Percentiles rank a stretch among this genome's conserved stretches.
Conservation (phyloP, 2,888 invertebrate species). For the Seira ritae region DNA sequence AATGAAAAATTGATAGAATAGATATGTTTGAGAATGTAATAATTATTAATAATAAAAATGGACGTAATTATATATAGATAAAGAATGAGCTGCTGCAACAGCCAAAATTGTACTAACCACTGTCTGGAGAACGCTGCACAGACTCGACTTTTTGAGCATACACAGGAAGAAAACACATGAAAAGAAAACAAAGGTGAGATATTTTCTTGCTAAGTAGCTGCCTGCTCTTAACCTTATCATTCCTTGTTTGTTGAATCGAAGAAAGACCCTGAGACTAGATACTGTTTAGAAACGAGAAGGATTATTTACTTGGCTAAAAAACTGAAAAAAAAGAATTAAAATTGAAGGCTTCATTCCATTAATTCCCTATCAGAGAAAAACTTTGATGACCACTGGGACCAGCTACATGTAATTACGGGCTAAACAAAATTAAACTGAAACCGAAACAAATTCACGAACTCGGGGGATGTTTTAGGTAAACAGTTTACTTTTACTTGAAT, state of each 20-base stretch:
- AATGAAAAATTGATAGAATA: conserved; percentile 16
- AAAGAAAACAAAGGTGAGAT: conserved; percentile 40
- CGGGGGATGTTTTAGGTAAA: background rate
- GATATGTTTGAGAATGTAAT: background rate
- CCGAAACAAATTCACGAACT: background rate
- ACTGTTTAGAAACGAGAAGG: no score
- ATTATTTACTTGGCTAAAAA: no score
- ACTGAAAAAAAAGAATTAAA: no score
- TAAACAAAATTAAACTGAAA: background rate
- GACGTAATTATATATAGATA: conserved; percentile 33
- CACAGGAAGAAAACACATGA: conserved; percentile 41
- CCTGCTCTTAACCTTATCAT: background rate
- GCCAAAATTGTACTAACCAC: conserved; percentile 69
- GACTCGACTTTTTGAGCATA: conserved; percentile 65
- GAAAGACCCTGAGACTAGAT: no score
- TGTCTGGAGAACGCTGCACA: conserved; percentile 68
- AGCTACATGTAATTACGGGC: no score
- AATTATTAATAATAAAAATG: conserved; percentile 18
- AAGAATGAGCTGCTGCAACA: conserved; percentile 65
- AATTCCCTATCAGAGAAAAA: no score
- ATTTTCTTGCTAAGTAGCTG: background rate
- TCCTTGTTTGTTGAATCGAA: background rate
- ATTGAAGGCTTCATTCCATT: no score
- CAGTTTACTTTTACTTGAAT: background rate
- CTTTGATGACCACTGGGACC: no score